Evolutionary conservation across 2,113 vertebrate species (phyloP).

Genomic region (Gavialis gangeticus): DNA sequence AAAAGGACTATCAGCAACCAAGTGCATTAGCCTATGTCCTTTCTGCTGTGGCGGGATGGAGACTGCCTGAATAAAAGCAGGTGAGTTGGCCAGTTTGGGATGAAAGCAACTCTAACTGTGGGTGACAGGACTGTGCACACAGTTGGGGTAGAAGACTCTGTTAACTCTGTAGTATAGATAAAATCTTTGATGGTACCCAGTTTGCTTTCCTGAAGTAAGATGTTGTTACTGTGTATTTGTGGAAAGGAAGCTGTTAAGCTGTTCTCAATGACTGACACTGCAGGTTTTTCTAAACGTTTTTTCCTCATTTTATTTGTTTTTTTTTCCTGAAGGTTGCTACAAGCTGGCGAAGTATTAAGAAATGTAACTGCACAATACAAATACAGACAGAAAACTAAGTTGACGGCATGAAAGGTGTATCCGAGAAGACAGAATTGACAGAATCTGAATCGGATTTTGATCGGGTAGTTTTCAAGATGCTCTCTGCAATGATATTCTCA

Average conservation of each 20-base stretch:
- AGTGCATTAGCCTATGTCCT: neutral
- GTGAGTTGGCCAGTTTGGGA: neutral
- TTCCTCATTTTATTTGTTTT: conserved; percentile 52
- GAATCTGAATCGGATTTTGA: conserved; percentile 80
- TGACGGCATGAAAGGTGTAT: conserved; percentile 75
- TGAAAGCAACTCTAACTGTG: neutral
- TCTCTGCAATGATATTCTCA: conserved; percentile 78
- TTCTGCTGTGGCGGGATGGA: neutral
- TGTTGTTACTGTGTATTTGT: neutral
- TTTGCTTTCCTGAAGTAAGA: rapidly evolving
- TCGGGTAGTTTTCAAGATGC: conserved; percentile 86
- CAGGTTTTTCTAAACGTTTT: conserved; percentile 48
- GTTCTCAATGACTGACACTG: neutral
- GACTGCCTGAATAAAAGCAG: neutral
- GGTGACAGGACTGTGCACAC: neutral
- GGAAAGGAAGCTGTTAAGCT: neutral
- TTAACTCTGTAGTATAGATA: neutral
- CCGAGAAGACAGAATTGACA: conserved; percentile 79
- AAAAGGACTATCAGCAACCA: neutral
- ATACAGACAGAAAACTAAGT: conserved; percentile 65
- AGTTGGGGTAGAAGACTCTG: neutral
- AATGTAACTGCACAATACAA: conserved; percentile 11
- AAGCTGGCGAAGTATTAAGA: conserved; percentile 54
- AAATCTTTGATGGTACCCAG: neutral
- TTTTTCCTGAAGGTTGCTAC: conserved; percentile 63